phyloP scores from a whole-genome alignment of 2,113 vertebrate genomes.

The Dipodomys ordii region DNA sequence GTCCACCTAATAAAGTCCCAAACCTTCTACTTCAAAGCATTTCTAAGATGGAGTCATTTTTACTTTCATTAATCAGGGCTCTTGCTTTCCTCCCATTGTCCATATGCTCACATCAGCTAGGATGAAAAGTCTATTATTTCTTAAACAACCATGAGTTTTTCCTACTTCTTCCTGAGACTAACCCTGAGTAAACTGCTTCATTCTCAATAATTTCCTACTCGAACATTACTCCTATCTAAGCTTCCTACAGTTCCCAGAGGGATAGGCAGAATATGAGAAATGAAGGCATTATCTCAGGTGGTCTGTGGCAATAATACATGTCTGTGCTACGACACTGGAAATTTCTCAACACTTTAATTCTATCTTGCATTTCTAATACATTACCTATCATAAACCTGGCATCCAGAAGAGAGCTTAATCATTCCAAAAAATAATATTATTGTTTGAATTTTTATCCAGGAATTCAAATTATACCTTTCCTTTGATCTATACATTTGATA shows the following conservation, averaged over 20 bases:
- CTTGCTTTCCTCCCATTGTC: neutral
- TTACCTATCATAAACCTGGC: neutral
- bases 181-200: neutral
- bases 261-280: neutral
- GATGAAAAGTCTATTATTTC: neutral
- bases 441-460: neutral
- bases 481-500: neutral
- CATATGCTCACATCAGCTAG: neutral
- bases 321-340: neutral
- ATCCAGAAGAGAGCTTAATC: neutral
- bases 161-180: neutral
- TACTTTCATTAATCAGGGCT: neutral
- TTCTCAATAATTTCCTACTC: neutral
- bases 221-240: neutral
- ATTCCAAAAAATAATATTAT: neutral
- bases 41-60: neutral
- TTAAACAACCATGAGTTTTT: neutral
- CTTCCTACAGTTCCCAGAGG: neutral
- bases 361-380: neutral
- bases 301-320: neutral
- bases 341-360: neutral
- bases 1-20: neutral
- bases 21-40: neutral
- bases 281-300: neutral
- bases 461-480: neutral